These are phyloP conservation scores for Hippocampus zosterae DNA, from an alignment of 2,113 vertebrate genomes.

Conservation along the genomic window DNA sequence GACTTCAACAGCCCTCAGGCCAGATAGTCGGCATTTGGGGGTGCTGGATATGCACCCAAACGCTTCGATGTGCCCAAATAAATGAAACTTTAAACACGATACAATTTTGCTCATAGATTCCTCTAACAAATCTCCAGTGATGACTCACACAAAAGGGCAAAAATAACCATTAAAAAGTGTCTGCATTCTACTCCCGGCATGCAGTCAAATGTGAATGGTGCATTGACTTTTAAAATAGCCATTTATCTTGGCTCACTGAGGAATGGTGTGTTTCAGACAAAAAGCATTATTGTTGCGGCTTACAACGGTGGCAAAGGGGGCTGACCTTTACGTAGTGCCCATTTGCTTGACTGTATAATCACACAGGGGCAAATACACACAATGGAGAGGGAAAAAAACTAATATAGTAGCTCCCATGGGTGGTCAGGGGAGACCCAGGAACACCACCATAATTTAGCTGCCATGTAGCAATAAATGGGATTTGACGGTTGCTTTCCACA, in stretches of 20 bases:
- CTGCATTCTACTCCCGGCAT: slow-evolving; percentile 26
- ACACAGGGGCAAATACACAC: slow-evolving; percentile 18
- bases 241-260: slow-evolving; percentile 44
- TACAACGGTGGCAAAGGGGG: slow-evolving; percentile 27
- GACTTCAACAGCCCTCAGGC: too few relatives aligned
- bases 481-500: neutral
- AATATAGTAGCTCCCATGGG: slow-evolving; percentile 7
- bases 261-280: slow-evolving; percentile 27
- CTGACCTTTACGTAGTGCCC: slow-evolving; percentile 42
- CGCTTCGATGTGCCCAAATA: too few relatives aligned
- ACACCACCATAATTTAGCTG: slow-evolving; percentile 12
- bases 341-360: slow-evolving; percentile 14
- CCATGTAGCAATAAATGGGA: neutral
- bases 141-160: neutral
- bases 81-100: too few relatives aligned
- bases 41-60: too few relatives aligned
- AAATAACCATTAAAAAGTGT: slow-evolving; percentile 25
- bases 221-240: slow-evolving; percentile 46
- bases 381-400: neutral
- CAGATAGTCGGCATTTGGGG: too few relatives aligned
- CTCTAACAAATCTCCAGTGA: slow-evolving; percentile 12
- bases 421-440: neutral
- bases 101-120: too few relatives aligned
- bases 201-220: slow-evolving; percentile 38
- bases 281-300: slow-evolving; percentile 26